Conservation (phyloP, 1,140 invertebrate species). For the Nixonia krombeini region DNA sequence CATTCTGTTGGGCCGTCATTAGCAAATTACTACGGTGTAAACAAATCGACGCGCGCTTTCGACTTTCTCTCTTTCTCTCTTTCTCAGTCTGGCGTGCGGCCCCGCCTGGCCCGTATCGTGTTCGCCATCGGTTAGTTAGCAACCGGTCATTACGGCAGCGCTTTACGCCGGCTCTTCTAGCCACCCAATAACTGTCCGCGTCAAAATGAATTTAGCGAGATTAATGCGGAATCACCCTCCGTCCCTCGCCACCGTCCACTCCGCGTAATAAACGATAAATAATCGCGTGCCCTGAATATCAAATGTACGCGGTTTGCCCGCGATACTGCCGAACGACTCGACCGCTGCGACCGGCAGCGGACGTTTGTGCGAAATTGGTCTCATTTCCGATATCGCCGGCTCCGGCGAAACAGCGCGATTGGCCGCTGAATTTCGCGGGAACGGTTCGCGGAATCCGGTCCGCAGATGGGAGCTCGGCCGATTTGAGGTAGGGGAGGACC, state of each 20-base stretch:
- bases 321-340: no score
- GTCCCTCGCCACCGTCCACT: slow-evolving; percentile 1
- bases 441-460: no score
- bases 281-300: slow-evolving; percentile 44
- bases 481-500: slow-evolving; percentile 1
- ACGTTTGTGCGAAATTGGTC: no score
- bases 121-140: slow-evolving; percentile 61
- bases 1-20: slow-evolving; percentile 62
- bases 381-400: no score
- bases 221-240: slow-evolving; percentile 28
- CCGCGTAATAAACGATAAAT: slow-evolving; percentile 52
- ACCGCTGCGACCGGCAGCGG: no score
- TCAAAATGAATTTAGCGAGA: slow-evolving; percentile 61
- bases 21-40: slow-evolving; percentile 71
- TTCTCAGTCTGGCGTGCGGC: slow-evolving; percentile 28
- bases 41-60: slow-evolving; percentile 59
- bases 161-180: slow-evolving; percentile 64
- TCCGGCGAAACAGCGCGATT: no score
- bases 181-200: slow-evolving; percentile 63
- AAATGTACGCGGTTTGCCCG: no score
- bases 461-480: neutral
- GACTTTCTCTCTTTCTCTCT: slow-evolving; percentile 12
- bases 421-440: neutral
- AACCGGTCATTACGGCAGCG: slow-evolving; percentile 64
- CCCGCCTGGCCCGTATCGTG: slow-evolving; percentile 31